Percentiles rank a stretch among this genome's conserved stretches.
Conservation (phyloP, 2,888 invertebrate species). For the Drosophila buzzatii region DNA sequence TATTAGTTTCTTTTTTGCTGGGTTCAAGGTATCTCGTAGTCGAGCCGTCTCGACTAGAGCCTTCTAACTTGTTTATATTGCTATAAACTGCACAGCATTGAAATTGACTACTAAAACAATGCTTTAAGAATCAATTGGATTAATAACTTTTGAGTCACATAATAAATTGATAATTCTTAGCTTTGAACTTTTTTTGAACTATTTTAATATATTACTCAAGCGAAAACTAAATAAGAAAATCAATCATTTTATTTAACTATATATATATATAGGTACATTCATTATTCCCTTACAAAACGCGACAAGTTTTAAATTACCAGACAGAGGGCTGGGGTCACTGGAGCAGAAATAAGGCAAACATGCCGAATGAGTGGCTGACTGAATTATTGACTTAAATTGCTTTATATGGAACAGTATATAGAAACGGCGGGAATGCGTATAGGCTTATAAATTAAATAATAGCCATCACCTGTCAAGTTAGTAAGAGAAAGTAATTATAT, state of each 20-base stretch:
- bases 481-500: background rate
- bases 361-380: slow-evolving; percentile 11
- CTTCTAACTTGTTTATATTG: too few species aligned
- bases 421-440: slow-evolving; percentile 20
- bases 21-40: too few species aligned
- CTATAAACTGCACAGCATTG: slow-evolving; percentile 33
- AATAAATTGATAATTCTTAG: background rate
- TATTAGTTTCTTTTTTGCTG: too few species aligned
- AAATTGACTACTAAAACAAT: slow-evolving; percentile 18
- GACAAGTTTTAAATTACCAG: slow-evolving; percentile 42
- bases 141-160: background rate
- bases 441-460: background rate
- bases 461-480: slow-evolving; percentile 15
- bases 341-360: slow-evolving; percentile 55
- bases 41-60: too few species aligned
- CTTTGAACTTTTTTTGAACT: background rate
- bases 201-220: background rate
- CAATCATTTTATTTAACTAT: background rate
- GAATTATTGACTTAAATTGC: slow-evolving; percentile 16
- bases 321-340: slow-evolving; percentile 46
- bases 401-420: slow-evolving; percentile 12
- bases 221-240: background rate
- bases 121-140: background rate
- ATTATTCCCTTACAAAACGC: background rate
- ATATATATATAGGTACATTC: background rate